Evolutionary conservation across 1,140 invertebrate species (phyloP).

Genomic region (Sarcophaga peregrina): DNA sequence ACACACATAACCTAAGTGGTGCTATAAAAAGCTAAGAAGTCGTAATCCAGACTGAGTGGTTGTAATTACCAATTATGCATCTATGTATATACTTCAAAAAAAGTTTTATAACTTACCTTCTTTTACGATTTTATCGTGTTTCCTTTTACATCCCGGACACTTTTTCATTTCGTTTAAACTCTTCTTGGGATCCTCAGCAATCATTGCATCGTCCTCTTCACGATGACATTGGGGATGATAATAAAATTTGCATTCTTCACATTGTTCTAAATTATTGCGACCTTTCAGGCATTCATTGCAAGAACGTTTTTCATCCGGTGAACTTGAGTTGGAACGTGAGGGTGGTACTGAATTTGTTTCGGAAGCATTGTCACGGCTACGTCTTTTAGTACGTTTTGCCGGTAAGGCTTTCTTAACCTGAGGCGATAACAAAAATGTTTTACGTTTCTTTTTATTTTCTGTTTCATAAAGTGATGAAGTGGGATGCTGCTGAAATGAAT

Average conservation of each 20-base stretch:
- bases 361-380: slow-evolving; percentile 38
- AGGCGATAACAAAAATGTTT: slow-evolving; percentile 43
- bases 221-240: slow-evolving; percentile 46
- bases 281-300: slow-evolving; percentile 47
- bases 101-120: slow-evolving; percentile 36
- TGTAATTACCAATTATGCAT: too few species aligned
- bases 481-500: background rate
- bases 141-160: slow-evolving; percentile 42
- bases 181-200: background rate
- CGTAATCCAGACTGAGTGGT: too few species aligned
- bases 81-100: too few species aligned
- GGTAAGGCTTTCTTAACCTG: slow-evolving; percentile 43
- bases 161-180: slow-evolving; percentile 10
- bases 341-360: slow-evolving; percentile 24
- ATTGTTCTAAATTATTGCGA: slow-evolving; percentile 38
- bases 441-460: slow-evolving; percentile 41
- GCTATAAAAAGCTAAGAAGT: too few species aligned
- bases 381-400: slow-evolving; percentile 40
- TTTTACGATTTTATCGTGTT: slow-evolving; percentile 27
- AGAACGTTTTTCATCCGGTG: slow-evolving; percentile 47
- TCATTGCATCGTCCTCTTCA: slow-evolving; percentile 31
- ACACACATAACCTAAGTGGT: too few species aligned
- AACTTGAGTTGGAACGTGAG: slow-evolving; percentile 45
- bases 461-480: background rate
- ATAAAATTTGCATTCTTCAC: slow-evolving; percentile 44